These are phyloP conservation scores for Taurulus bubalis DNA, from an alignment of 2,113 vertebrate species.

Conservation along the genomic window DNA sequence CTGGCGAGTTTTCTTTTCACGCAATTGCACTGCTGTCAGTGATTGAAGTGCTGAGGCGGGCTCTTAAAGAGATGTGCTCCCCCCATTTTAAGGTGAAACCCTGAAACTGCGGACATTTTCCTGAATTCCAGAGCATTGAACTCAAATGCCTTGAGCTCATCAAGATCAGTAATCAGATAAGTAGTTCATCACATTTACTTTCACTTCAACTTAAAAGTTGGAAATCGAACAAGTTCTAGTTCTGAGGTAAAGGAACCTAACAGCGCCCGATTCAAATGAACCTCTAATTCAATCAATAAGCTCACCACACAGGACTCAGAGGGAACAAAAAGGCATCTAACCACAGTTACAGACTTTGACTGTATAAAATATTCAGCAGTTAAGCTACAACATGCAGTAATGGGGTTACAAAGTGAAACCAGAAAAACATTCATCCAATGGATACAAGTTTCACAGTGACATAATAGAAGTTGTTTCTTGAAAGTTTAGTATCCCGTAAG, in stretches of 20 bases:
- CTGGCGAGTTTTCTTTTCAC: neutral
- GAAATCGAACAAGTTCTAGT: neutral
- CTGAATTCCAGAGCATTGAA: constrained; percentile 10
- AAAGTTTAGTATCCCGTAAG: constrained; percentile 36
- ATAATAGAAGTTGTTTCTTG: constrained; percentile 22
- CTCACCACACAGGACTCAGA: constrained; percentile 19
- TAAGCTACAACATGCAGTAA: constrained; percentile 5
- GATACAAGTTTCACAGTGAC: constrained; percentile 30
- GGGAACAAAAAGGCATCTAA: constrained; percentile 50
- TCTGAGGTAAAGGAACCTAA: neutral
- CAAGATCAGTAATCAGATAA: neutral
- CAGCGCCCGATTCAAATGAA: neutral
- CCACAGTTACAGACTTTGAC: constrained; percentile 66
- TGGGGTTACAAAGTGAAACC: constrained; percentile 19
- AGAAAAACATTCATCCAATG: constrained; percentile 23
- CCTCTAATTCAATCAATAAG: constrained; percentile 54
- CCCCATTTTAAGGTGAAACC: constrained; percentile 8
- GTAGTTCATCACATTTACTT: neutral
- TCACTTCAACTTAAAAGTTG: neutral
- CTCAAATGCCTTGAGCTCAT: neutral
- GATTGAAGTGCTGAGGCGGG: constrained; percentile 34
- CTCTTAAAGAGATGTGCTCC: constrained; percentile 22
- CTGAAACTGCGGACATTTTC: constrained; percentile 16
- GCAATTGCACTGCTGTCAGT: constrained; percentile 29
- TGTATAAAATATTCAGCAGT: constrained; percentile 73